These are phyloP conservation scores for Limosa lapponica DNA, from an alignment of 2,797 vertebrate species.

Conservation along the genomic window DNA sequence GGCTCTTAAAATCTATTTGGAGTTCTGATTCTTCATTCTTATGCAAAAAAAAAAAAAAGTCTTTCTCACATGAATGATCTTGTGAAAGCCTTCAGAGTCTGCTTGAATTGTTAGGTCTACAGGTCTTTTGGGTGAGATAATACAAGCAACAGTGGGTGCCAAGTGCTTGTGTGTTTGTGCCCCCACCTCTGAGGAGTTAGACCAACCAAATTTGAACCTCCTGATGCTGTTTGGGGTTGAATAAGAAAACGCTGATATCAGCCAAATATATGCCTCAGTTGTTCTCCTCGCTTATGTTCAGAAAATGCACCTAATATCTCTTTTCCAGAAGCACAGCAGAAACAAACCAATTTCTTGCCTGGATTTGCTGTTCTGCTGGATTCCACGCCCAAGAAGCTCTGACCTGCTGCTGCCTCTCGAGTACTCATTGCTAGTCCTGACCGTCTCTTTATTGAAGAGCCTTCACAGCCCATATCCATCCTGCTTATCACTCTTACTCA, in stretches of 20 bases:
- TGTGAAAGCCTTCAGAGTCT: neutral
- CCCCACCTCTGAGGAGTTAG: neutral
- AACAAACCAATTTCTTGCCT: neutral
- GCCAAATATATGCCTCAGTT: neutral
- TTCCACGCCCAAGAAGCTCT: neutral
- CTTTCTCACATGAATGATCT: neutral
- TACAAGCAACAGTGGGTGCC: neutral
- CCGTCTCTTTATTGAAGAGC: slow-evolving; percentile 44
- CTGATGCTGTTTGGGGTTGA: slow-evolving; percentile 4
- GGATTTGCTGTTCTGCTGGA: neutral
- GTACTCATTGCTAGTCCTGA: slow-evolving; percentile 28
- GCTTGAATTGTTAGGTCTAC: neutral
- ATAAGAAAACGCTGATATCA: neutral
- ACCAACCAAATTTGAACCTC: slow-evolving; percentile 25
- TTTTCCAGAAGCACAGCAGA: neutral
- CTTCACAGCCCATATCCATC: slow-evolving; percentile 61
- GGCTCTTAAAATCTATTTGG: neutral
- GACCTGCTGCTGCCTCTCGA: neutral
- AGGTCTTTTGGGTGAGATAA: slow-evolving; percentile 10
- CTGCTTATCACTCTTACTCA: slow-evolving; percentile 62
- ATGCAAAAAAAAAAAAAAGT: neutral
- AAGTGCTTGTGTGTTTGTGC: slow-evolving; percentile 5
- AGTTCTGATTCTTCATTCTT: neutral
- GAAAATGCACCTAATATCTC: neutral
- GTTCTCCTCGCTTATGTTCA: neutral